Conservation (phyloP, 1,140 invertebrate species). For the Microplitis demolitor region DNA sequence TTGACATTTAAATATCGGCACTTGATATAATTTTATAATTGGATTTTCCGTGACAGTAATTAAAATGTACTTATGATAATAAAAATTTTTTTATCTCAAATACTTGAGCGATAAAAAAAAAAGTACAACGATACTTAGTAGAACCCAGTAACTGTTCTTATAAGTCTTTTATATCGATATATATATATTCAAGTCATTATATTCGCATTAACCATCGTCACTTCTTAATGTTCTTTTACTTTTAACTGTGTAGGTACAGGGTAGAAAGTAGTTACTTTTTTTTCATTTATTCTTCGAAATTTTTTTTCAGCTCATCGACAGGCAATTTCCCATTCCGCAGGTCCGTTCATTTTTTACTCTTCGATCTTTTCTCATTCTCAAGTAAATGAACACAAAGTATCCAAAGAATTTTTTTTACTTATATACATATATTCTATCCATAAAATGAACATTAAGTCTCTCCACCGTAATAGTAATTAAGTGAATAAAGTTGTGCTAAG, state of each 20-base stretch:
- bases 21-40: neutral
- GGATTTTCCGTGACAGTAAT: too few relatives aligned
- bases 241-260: neutral
- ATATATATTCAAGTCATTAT: constrained; percentile 1
- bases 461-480: neutral
- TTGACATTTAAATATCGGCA: neutral
- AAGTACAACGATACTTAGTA: neutral
- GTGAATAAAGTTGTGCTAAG: neutral
- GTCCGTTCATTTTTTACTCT: neutral
- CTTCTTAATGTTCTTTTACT: neutral
- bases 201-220: neutral
- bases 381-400: neutral
- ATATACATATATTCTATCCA: neutral
- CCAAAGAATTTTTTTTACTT: neutral
- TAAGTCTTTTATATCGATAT: constrained; percentile 1
- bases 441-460: neutral
- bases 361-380: neutral
- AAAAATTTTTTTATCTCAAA: too few relatives aligned
- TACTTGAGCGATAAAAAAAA: neutral
- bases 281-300: neutral
- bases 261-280: neutral
- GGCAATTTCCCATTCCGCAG: neutral
- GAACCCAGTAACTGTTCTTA: neutral
- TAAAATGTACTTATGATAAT: too few relatives aligned
- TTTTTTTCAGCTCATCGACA: too few relatives aligned